Conservation (phyloP, 2,888 invertebrate genomes). For the Pammene aurita region DNA sequence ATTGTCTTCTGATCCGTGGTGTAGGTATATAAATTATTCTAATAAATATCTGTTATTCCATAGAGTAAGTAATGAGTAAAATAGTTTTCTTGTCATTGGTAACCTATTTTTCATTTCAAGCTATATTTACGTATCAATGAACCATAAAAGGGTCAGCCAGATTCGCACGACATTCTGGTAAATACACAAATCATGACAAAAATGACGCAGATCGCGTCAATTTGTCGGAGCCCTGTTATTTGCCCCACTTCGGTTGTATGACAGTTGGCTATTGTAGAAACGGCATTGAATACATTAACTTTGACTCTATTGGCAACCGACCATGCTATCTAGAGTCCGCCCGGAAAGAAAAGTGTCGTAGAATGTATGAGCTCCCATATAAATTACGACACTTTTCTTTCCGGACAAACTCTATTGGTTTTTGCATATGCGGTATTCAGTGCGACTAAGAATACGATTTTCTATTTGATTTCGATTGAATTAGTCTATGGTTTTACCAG, state of each 20-base stretch:
- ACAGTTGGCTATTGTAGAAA: slow-evolving; percentile 25
- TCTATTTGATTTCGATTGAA: slow-evolving; percentile 17
- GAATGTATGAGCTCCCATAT: too few relatives aligned
- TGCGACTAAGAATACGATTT: slow-evolving; percentile 7
- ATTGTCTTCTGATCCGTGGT: too few relatives aligned
- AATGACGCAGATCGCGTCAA: slow-evolving; percentile 2
- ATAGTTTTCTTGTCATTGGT: too few relatives aligned
- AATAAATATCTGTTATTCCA: too few relatives aligned
- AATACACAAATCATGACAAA: slow-evolving; percentile 23
- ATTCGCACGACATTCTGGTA: slow-evolving; percentile 19
- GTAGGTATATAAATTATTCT: too few relatives aligned
- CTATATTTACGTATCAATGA: neutral
- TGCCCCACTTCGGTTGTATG: slow-evolving; percentile 19
- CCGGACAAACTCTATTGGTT: too few relatives aligned
- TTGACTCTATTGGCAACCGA: slow-evolving; percentile 38
- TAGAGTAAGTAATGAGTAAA: too few relatives aligned
- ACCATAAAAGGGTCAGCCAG: slow-evolving; percentile 15
- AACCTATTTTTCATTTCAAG: too few relatives aligned
- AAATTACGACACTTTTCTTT: too few relatives aligned
- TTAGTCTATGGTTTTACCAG: neutral
- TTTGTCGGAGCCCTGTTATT: slow-evolving; percentile 18
- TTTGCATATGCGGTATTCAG: slow-evolving; percentile 41
- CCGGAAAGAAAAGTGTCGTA: too few relatives aligned
- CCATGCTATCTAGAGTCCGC: slow-evolving; percentile 24
- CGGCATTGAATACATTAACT: slow-evolving; percentile 35